These are phyloP conservation scores for Anguilla japonica DNA, from an alignment of 2,113 vertebrate genomes.

Conservation along the genomic window DNA sequence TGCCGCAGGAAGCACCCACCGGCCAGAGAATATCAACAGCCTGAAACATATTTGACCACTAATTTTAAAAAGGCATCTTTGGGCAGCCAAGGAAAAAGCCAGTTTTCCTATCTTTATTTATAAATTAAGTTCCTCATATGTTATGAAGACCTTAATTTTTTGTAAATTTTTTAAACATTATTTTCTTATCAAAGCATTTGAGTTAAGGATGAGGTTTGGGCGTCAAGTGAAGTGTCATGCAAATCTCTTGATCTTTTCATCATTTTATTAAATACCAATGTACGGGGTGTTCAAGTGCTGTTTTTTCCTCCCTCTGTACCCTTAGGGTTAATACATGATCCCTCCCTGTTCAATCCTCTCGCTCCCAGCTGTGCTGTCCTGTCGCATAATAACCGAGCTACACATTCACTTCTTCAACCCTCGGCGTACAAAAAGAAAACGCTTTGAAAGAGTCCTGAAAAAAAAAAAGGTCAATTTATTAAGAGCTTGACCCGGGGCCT, in stretches of 20 bases:
- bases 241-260: neutral
- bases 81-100: too few relatives aligned
- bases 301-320: neutral
- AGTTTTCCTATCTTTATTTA: neutral
- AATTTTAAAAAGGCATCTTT: neutral
- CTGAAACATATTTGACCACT: too few relatives aligned
- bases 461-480: conserved; percentile 51
- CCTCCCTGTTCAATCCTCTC: neutral
- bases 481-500: conserved; percentile 53
- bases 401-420: conserved; percentile 28
- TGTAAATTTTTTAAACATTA: neutral
- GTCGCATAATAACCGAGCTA: conserved; percentile 37
- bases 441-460: conserved; percentile 31
- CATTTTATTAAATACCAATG: neutral
- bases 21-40: too few relatives aligned
- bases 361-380: neutral
- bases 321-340: neutral
- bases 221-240: neutral
- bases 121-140: neutral
- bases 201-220: neutral
- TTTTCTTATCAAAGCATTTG: neutral
- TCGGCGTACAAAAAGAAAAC: conserved; percentile 31
- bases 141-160: neutral
- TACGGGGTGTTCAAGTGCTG: neutral
- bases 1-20: neutral